These are phyloP conservation scores for Dicyrtoma fusca DNA, from an alignment of 2,888 invertebrate species.

Conservation along the genomic window DNA sequence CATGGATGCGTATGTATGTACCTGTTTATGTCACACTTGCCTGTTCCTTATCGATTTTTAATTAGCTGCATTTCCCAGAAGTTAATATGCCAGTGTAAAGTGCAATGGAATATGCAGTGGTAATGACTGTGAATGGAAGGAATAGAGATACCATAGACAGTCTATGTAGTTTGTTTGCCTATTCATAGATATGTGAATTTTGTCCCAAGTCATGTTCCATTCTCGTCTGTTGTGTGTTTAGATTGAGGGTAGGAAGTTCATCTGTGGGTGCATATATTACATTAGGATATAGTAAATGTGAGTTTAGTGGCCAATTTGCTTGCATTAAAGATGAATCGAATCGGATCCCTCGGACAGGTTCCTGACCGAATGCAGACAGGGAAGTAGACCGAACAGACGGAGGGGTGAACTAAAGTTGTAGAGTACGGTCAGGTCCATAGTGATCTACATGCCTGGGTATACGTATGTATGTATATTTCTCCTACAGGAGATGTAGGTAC, in stretches of 20 bases:
- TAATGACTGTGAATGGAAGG: too few species aligned
- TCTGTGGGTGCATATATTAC: neutral
- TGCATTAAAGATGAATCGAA: slow-evolving; percentile 31
- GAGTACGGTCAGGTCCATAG: neutral
- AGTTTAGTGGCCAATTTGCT: slow-evolving; percentile 43
- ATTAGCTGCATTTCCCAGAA: too few species aligned
- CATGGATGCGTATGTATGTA: neutral
- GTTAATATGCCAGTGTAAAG: too few species aligned
- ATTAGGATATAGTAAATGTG: slow-evolving; percentile 8
- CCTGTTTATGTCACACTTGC: neutral
- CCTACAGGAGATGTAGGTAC: too few species aligned
- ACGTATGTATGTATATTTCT: neutral
- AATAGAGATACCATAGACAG: too few species aligned
- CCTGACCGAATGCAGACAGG: slow-evolving; percentile 3
- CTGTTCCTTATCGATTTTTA: too few species aligned
- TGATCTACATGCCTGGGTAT: neutral
- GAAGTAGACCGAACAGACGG: neutral
- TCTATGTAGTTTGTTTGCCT: too few species aligned
- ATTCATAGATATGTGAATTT: too few species aligned
- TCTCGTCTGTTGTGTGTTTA: neutral
- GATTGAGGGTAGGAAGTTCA: slow-evolving; percentile 7
- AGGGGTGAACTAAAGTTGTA: slow-evolving; percentile 28
- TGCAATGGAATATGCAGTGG: too few species aligned
- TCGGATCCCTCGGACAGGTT: slow-evolving; percentile 22
- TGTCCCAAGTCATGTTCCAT: too few species aligned